Evolutionary conservation across 35 echinoderm and acorn worm genomes (phyloP), one percentile per base, ranked within the genome.

Genomic region (Eucidaris tribuloides): DNA sequence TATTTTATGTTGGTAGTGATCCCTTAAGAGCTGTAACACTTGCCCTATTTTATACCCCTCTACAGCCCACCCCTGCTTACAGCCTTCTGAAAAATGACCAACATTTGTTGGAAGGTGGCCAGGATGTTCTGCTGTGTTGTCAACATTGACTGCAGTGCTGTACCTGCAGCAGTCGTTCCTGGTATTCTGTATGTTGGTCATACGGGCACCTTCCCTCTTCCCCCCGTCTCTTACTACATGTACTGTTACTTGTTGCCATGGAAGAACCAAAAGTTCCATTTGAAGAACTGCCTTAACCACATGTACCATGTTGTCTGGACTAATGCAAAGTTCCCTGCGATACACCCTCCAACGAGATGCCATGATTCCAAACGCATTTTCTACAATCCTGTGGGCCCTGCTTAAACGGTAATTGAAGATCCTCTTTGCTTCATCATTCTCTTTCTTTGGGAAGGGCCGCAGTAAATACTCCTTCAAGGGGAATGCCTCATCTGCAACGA

Each of bases 321-420:
- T 25, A 13, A 24, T 20, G 41, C 37, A 20, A 76, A 25, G 7
- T 9, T 0, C 1, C n/a, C n/a, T n/a, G n/a, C n/a, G n/a, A n/a
- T n/a, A n/a, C n/a, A n/a, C n/a, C n/a, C n/a, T n/a, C 59, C 62
- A 89, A 20, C 79, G 42, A 38, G 43, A 35, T 18, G 87, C 65
- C 63, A 89, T 3, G 33, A 87, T 87, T 5, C 82, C 82, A 29
- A 85, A 85, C 17, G 27, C 82, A 82, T 89, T 89, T 18, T 91
- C 88, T 2, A 83, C 71, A 11, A 84, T 39, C 36, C 79, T 29
- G 1, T 68, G 62, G 43, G 56, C 87, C 33, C 87, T 20, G 17
- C 79, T 83, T 2, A 90, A 55, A 17, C 79, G 52, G 48, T 90
- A 90, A 45, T 90, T 83, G 33, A 46, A 83, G 2, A 88, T 72